Percentiles rank a stretch among this genome's conserved stretches.
Conservation (phyloP, 2,888 invertebrate species). For the Stenodema calcarata region DNA sequence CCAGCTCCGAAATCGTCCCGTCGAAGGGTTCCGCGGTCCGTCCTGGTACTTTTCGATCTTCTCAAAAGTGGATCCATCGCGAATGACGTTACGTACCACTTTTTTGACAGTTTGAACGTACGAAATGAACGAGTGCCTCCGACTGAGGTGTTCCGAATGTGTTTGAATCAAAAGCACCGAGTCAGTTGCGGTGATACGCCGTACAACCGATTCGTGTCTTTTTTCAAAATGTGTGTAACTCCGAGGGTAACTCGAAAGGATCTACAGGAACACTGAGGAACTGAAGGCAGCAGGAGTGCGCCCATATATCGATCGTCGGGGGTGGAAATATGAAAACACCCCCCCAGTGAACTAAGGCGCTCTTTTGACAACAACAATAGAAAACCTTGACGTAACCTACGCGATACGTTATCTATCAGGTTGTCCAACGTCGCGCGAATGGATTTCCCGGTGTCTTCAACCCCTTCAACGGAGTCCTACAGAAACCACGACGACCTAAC, state of each 20-base stretch:
- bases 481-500: neutral
- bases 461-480: too few relatives aligned
- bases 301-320: constrained; percentile 37
- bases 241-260: neutral
- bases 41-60: constrained; percentile 34
- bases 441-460: too few relatives aligned
- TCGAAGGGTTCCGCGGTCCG: constrained; percentile 16
- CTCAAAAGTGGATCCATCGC: constrained; percentile 36
- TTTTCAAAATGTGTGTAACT: neutral
- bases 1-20: constrained; percentile 64
- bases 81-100: neutral
- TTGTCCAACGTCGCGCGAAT: constrained; percentile 5
- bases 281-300: neutral
- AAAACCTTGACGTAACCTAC: constrained; percentile 15
- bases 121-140: too few relatives aligned
- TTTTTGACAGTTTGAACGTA: too few relatives aligned
- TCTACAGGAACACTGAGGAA: neutral
- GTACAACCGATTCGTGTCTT: neutral
- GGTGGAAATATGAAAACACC: neutral
- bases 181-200: neutral
- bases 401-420: constrained; percentile 20
- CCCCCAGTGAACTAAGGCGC: neutral
- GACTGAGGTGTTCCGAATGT: neutral
- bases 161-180: neutral
- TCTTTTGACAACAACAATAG: constrained; percentile 27